Base-by-base conservation (phyloP, 2,888 invertebrate species). In the Ctenicera cuprea region DNA sequence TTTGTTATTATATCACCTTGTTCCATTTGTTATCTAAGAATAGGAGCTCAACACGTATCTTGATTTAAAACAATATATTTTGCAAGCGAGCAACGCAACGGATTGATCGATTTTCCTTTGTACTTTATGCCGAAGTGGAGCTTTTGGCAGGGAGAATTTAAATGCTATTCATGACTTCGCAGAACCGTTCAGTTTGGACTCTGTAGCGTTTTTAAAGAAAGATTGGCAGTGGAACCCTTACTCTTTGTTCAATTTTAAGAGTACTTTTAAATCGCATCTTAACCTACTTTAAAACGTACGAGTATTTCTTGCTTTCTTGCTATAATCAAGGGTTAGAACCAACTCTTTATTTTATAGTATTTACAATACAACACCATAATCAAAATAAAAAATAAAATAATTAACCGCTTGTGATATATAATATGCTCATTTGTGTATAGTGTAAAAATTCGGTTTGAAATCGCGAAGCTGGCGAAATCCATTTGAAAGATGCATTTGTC, bases 21-120 rank as follows among this genome's bases (percentile, higher is more conserved):
- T 14, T 8, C 5, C 33, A 14, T 57, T 33, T 38, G 3, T n/a
- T 22, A 38, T 20, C n/a, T 12, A 18, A 38, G 38, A 16, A 12
- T n/a, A 9, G 54, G 9, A 59, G 12, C 9, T 38, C 18, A 20
- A 11, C 22, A 38, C 38, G 38, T 14, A 59, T 59, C 38, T 59
- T 18, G 59, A 59, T 59, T 37, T 59, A 41, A 59, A 59, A 59
- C 59, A 59, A 59, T 59, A 18, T 9, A 14, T 11, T 33, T 20
- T 20, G 33, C 37, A 59, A 59, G 20, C 38, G 59, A 33, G 38
- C 37, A n/a, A 16, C 11, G 38, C 18, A 18, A 38, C 14, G 38
- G 38, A 41, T 22, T 18, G 37, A 59, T 59, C 59, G 59, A 59
- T 59, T 59, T 59, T 59, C 59, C 59, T 59, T 59, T 59, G 59